Percentiles rank a stretch among this genome's conserved stretches.
Evolutionary conservation across 2,888 invertebrate genomes (phyloP).

Genomic region (Eumacrocentrus americanus): DNA sequence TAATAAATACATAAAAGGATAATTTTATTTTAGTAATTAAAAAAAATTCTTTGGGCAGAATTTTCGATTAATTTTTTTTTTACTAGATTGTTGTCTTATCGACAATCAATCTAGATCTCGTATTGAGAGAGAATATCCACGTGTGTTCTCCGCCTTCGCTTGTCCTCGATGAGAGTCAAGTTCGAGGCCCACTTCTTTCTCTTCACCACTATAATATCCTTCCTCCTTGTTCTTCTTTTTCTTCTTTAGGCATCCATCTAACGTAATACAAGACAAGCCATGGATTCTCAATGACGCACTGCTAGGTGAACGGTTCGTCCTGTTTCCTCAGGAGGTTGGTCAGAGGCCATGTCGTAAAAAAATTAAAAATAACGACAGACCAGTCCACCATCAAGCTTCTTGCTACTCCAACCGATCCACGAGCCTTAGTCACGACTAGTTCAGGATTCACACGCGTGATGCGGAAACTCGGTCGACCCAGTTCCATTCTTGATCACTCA

Average conservation of each 20-base stretch:
- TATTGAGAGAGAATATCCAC: too few relatives aligned
- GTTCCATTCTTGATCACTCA: constrained; percentile 18
- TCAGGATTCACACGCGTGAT: constrained; percentile 25
- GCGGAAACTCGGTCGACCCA: constrained; percentile 21
- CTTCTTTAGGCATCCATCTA: too few relatives aligned
- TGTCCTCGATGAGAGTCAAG: not conserved
- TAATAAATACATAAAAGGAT: too few relatives aligned
- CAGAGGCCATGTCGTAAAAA: not conserved
- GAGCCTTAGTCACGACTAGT: constrained; percentile 22
- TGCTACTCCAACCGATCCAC: constrained; percentile 6
- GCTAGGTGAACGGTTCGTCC: not conserved
- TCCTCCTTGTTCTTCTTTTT: too few relatives aligned
- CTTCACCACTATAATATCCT: not conserved
- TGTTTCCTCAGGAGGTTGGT: not conserved
- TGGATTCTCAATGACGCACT: constrained; percentile 6
- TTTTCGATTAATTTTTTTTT: too few relatives aligned
- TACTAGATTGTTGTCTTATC: too few relatives aligned
- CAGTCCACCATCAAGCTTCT: too few relatives aligned
- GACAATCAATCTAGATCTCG: not conserved
- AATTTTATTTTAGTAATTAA: too few relatives aligned
- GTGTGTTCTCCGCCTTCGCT: too few relatives aligned
- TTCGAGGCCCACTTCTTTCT: not conserved
- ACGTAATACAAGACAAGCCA: too few relatives aligned
- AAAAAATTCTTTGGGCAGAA: too few relatives aligned
- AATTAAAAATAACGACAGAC: constrained; percentile 13